These are phyloP conservation scores for Phalanger gymnotis DNA, from an alignment of 2,797 vertebrate genomes.

Conservation along the genomic window DNA sequence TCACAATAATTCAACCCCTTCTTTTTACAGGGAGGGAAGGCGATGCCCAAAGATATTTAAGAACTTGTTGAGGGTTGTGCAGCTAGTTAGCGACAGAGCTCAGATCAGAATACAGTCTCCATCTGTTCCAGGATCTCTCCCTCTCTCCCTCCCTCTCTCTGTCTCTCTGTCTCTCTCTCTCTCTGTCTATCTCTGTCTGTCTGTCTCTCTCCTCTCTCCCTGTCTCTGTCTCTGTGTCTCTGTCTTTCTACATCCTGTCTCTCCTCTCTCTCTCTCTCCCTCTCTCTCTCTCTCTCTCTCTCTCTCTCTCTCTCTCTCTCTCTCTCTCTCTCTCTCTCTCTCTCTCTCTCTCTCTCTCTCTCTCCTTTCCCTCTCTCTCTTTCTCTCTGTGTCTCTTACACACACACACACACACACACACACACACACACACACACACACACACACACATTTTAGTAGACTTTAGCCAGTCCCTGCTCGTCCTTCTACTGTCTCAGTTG, in stretches of 20 bases:
- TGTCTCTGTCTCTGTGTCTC: slow-evolving; percentile 3
- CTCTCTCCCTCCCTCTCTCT: neutral
- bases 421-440: neutral
- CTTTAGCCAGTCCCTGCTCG: neutral
- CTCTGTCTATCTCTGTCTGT: too few species aligned
- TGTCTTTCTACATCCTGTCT: too few species aligned
- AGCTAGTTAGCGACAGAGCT: neutral
- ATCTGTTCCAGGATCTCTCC: neutral
- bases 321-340: neutral
- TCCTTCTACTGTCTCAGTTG: neutral
- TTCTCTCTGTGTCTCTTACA: neutral
- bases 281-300: neutral
- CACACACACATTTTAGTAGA: neutral
- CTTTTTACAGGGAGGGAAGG: neutral
- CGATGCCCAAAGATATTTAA: neutral
- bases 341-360: too few species aligned
- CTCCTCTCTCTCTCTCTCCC: neutral
- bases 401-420: neutral
- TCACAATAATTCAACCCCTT: neutral
- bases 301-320: neutral
- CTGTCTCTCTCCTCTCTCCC: neutral
- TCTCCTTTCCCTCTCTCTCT: neutral
- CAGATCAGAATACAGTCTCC: neutral
- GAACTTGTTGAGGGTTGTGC: neutral
- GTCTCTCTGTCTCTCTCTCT: neutral